Base-by-base conservation (phyloP, 2,113 vertebrate species). In the Ascaphus truei region DNA sequence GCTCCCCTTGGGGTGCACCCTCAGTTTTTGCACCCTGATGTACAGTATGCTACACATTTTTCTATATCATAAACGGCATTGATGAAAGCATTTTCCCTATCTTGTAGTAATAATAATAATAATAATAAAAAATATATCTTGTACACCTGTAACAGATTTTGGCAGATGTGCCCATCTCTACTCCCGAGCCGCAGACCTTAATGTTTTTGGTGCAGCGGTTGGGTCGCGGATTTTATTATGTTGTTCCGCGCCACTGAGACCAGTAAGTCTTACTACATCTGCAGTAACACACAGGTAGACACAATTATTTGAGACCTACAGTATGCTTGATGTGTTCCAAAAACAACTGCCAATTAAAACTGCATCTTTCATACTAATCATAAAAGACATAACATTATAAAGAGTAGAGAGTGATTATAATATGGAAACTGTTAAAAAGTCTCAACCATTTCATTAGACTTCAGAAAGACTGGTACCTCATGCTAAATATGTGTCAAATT, bases 391-490 rank as follows among this genome's bases (percentile, higher is more conserved):
- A 73, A 74, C 29, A 66, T n/a, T 16, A 64, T 76, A 83, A 79
- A 74, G 77, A 79, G 73, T 68, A 83, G 83, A 83, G 71, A 77
- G 45, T 47, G 68, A 71, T 74, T 83, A 72, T 74, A 84, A 76
- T 74, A 81, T 62, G 59, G 16, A 30, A 67, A 62, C 25, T 58
- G 60, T 83, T 84, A 75, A 84, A 79, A 63, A 55, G 64, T 27
- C 71, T 73, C 71, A 75, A 77, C 79, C 60, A 77, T 80, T 84
- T 76, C 77, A 85, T 79, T 80, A 77, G 10, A 57, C 62, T 79
- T 78, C 79, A 79, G 76, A 85, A 79, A 83, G 75, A 72, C 72
- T 75, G 73, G 76, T 85, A 83, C 80, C 81, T 62, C 64, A 77
- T 82, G 76, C 72, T 82, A 81, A 71, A 72, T 71, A 84, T 73